These are phyloP conservation scores for Desoria tigrina DNA, from an alignment of 2,888 invertebrate genomes.

Conservation along the genomic window DNA sequence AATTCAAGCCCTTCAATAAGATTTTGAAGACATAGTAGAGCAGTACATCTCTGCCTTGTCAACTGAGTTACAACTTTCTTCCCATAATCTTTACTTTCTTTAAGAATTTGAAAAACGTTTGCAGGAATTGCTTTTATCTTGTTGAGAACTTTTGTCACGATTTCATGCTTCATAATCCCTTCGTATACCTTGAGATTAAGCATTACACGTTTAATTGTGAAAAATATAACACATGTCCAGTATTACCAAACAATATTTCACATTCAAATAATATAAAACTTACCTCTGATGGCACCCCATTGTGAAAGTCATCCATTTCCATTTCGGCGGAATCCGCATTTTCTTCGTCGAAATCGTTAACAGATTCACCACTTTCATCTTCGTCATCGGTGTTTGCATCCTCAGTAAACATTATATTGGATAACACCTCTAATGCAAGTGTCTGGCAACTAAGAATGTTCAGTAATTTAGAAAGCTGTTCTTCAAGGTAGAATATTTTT, in stretches of 20 bases:
- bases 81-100: constrained; percentile 24
- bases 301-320: constrained; percentile 33
- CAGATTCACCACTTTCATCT: constrained; percentile 55
- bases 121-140: constrained; percentile 62
- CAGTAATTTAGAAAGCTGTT: constrained; percentile 49
- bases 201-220: constrained; percentile 53
- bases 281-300: constrained; percentile 22
- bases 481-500: constrained; percentile 45
- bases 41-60: constrained; percentile 64
- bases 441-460: constrained; percentile 69
- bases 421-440: constrained; percentile 68
- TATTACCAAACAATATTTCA: not conserved
- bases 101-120: constrained; percentile 58
- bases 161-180: constrained; percentile 63
- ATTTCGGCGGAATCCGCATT: constrained; percentile 31
- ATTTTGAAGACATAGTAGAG: constrained; percentile 71
- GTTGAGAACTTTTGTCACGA: constrained; percentile 66
- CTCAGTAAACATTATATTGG: constrained; percentile 70
- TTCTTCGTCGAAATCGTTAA: constrained; percentile 53
- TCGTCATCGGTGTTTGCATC: constrained; percentile 62
- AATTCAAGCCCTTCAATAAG: constrained; percentile 65
- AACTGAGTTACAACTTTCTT: constrained; percentile 35
- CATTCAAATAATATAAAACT: not conserved
- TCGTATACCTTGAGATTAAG: constrained; percentile 62
- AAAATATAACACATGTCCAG: constrained; percentile 55